Conservation (phyloP, 2,113 vertebrate genomes). For the Salvelinus alpinus region DNA sequence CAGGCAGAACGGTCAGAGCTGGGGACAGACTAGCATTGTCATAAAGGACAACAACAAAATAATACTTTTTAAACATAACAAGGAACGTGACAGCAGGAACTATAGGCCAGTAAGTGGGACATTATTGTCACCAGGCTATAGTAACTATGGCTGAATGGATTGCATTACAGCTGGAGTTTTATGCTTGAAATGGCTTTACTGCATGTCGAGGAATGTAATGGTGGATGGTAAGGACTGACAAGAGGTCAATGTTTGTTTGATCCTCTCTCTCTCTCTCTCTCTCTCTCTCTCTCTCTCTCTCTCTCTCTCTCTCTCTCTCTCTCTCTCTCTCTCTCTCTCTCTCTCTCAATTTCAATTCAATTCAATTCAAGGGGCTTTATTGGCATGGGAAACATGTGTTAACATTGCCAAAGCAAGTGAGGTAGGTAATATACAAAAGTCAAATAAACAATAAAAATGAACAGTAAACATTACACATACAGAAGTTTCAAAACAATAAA, state of each 20-base stretch:
- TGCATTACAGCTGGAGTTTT: slow-evolving; percentile 23
- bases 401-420: no score
- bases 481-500: no score
- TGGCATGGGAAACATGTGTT: no score
- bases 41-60: slow-evolving; percentile 20
- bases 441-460: no score
- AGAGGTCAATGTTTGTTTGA: slow-evolving; percentile 18
- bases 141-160: slow-evolving; percentile 34
- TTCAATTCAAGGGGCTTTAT: no score
- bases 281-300: not conserved
- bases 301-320: not conserved
- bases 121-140: slow-evolving; percentile 45
- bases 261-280: not conserved
- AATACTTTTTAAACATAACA: slow-evolving; percentile 62
- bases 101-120: slow-evolving; percentile 43
- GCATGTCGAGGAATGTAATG: slow-evolving; percentile 17
- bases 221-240: slow-evolving; percentile 22
- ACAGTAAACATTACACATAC: no score
- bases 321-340: not conserved
- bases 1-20: no score
- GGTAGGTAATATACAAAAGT: no score
- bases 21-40: no score
- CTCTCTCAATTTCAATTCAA: no score
- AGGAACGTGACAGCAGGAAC: slow-evolving; percentile 42
- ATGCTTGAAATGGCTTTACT: slow-evolving; percentile 44